A percentile compares a stretch with the other conserved stretches of the same genome.
Conservation (phyloP, 2,797 vertebrate species). For the Sebastes matsubarae region DNA sequence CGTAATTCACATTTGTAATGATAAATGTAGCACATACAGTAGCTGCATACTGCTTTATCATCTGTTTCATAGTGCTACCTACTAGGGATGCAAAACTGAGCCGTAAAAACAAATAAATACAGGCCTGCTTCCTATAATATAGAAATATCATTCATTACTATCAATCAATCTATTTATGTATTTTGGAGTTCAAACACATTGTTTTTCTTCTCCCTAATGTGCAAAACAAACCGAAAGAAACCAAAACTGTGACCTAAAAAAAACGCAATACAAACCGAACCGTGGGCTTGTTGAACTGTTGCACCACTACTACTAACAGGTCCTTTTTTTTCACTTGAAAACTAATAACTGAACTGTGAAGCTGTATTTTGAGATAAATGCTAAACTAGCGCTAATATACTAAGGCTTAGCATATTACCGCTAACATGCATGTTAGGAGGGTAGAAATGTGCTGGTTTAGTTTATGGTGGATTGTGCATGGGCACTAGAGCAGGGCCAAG, state of each 20-base stretch:
- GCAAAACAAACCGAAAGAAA: too few species aligned
- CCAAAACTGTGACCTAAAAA: too few species aligned
- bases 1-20: not conserved
- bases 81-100: too few species aligned
- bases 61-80: not conserved
- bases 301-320: too few species aligned
- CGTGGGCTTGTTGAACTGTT: too few species aligned
- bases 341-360: not conserved
- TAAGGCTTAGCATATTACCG: not conserved
- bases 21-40: not conserved
- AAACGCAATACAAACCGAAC: too few species aligned
- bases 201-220: too few species aligned
- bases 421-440: not conserved
- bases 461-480: not conserved
- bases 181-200: too few species aligned
- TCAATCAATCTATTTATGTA: too few species aligned
- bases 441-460: not conserved
- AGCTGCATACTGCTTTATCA: not conserved
- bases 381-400: not conserved
- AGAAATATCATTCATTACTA: too few species aligned
- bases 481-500: not conserved
- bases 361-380: not conserved
- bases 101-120: too few species aligned
- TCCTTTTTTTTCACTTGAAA: not conserved
- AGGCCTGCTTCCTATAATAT: too few species aligned